These are phyloP conservation scores for Thelaira solivaga DNA, from an alignment of 2,888 invertebrate species.

Conservation along the genomic window DNA sequence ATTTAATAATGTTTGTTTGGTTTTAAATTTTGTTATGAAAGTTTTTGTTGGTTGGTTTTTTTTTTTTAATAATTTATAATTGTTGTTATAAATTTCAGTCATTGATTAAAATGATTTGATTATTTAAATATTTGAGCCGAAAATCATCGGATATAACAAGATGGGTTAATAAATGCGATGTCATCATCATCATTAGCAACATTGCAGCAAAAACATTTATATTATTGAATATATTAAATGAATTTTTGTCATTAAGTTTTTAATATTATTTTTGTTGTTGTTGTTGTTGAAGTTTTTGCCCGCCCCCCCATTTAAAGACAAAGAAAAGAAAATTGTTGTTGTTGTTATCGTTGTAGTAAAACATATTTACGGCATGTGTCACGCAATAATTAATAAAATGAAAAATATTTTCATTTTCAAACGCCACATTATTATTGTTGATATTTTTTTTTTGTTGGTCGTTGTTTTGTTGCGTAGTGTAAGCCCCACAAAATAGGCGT, in stretches of 20 bases:
- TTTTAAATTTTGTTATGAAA: not conserved
- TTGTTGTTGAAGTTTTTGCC: conserved; percentile 10
- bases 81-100: conserved; percentile 50
- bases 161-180: conserved; percentile 76
- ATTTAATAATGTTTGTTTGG: not conserved
- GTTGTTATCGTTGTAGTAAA: conserved; percentile 4
- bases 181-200: conserved; percentile 75
- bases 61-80: conserved; percentile 12
- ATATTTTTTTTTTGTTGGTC: conserved; percentile 8
- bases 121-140: conserved; percentile 70
- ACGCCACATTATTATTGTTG: not conserved
- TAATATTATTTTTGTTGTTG: no score
- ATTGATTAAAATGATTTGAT: conserved; percentile 55
- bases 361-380: conserved; percentile 61
- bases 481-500: conserved; percentile 6
- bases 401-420: conserved; percentile 45
- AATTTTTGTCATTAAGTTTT: no score
- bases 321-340: not conserved
- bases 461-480: not conserved
- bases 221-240: conserved; percentile 52
- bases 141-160: conserved; percentile 77
- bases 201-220: conserved; percentile 66
- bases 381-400: conserved; percentile 60
- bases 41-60: conserved; percentile 35
- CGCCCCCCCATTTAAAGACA: not conserved